Percentiles rank a stretch among this genome's conserved stretches.
phyloP scores from a whole-genome alignment of 92 coral and sea anemone genomes.

The Porites evermanni region DNA sequence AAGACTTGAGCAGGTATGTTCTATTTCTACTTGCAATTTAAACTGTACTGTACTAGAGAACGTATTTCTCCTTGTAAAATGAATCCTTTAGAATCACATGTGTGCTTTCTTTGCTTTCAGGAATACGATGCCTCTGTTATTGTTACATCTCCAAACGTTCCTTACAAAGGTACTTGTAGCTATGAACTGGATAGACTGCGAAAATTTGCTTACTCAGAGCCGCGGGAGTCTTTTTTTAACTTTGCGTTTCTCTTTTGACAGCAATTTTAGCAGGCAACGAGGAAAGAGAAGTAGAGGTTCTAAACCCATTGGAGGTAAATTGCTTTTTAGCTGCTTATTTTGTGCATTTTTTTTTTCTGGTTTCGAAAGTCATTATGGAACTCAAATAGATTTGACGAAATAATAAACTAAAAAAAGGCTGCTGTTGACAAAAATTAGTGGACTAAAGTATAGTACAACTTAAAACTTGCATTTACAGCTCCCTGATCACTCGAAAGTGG shows the following conservation, averaged over 20 bases:
- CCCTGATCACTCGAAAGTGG: conserved; percentile 88
- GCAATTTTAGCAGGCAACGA: conserved; percentile 81
- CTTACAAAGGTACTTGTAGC: conserved; percentile 80
- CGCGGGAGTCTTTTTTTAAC: too few relatives aligned
- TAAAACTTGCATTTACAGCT: conserved; percentile 62
- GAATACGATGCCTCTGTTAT: conserved; percentile 90
- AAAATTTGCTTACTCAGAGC: too few relatives aligned
- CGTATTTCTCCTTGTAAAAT: too few relatives aligned
- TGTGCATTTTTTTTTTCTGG: background rate
- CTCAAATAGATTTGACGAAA: too few relatives aligned
- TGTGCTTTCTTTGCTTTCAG: conserved; percentile 42
- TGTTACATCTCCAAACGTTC: conserved; percentile 95
- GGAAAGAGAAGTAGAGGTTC: conserved; percentile 68
- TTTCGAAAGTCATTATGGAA: too few relatives aligned
- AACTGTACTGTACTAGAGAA: too few relatives aligned
- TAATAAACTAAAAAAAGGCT: too few relatives aligned
- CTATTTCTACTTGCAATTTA: too few relatives aligned
- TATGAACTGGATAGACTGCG: too few relatives aligned
- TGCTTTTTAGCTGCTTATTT: background rate
- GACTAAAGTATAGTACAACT: background rate
- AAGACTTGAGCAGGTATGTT: conserved; percentile 86
- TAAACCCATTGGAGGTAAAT: conserved; percentile 90
- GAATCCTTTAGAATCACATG: background rate
- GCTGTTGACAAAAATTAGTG: too few relatives aligned
- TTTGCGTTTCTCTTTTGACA: conserved; percentile 22